Base-by-base conservation (phyloP, 2,797 vertebrate species). In the Microcaecilia unicolor region DNA sequence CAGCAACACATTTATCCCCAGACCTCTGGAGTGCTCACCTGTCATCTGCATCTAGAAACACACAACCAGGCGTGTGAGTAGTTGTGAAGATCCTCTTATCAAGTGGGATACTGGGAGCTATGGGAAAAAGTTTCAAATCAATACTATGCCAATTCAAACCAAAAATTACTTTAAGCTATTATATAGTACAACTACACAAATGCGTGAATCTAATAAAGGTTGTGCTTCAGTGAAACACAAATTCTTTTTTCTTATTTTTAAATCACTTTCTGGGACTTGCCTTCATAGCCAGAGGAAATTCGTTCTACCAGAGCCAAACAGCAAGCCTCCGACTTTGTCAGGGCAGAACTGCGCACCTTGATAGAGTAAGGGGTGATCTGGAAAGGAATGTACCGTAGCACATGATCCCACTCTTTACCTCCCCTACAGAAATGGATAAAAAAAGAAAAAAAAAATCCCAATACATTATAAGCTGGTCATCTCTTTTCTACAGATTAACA, bases 51-150 rank as follows among this genome's bases (percentile, higher is more conserved):
- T 97, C 94, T 64, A 97, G 90, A 64, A 97, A 97, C 62, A 97
- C 74, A 67, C 93, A 97, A 61, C 79, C 91, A 41, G 93, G 91
- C 10, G 82, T 92, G 67, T 98, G 93, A 55, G 89, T 93, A 50
- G 91, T 95, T 45, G 93, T 97, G 71, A 97, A 97, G 72, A 96
- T 85, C 62, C 90, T 84, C 72, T 97, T 96, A 69, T 93, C 88
- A 26, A 69, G 37, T 24, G 91, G 91, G 55, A 98, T 97, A 19
- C 81, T 86, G 61, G 93, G 91, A 70, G 90, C 93, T 93, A 72
- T 10, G 15, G 26, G 45, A 9, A 44, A 37, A 25, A 37, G 21
- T 22, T 27, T 31, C 9, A 49, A n/a, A n/a, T n/a, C n/a, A n/a
- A n/a, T n/a, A n/a, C n/a, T n/a, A n/a, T n/a, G n/a, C n/a, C n/a